Evolutionary conservation across 2,888 invertebrate genomes (phyloP).

Genomic region (Morpho achilles): DNA sequence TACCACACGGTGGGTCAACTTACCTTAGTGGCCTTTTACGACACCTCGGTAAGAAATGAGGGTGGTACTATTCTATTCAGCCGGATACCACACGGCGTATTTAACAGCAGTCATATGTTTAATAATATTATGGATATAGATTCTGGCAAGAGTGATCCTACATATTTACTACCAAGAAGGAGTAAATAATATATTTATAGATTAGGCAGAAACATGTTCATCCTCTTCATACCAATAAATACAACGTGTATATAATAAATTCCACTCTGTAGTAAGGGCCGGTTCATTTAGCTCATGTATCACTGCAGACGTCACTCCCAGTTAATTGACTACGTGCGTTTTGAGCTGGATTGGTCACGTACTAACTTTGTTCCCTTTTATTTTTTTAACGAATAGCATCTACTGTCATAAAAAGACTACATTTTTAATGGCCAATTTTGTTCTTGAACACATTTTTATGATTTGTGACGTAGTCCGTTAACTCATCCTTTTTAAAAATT

Average conservation of each 20-base stretch:
- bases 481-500: neutral
- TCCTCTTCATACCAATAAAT: neutral
- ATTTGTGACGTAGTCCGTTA: neutral
- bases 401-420: slow-evolving; percentile 3
- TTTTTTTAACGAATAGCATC: slow-evolving; percentile 24
- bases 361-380: slow-evolving; percentile 30
- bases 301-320: slow-evolving; percentile 62
- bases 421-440: neutral
- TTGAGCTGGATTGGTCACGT: slow-evolving; percentile 65
- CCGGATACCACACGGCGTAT: too few species aligned
- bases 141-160: too few species aligned
- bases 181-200: too few species aligned
- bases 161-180: too few species aligned
- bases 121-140: neutral
- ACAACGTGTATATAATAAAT: slow-evolving; percentile 10
- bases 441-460: neutral
- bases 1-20: too few species aligned
- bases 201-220: neutral
- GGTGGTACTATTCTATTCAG: too few species aligned
- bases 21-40: too few species aligned
- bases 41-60: too few species aligned
- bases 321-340: slow-evolving; percentile 74
- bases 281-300: slow-evolving; percentile 36
- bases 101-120: neutral
- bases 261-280: slow-evolving; percentile 2